Base-by-base conservation (phyloP, 2,888 invertebrate genomes). In the Uloborus plumipes region DNA sequence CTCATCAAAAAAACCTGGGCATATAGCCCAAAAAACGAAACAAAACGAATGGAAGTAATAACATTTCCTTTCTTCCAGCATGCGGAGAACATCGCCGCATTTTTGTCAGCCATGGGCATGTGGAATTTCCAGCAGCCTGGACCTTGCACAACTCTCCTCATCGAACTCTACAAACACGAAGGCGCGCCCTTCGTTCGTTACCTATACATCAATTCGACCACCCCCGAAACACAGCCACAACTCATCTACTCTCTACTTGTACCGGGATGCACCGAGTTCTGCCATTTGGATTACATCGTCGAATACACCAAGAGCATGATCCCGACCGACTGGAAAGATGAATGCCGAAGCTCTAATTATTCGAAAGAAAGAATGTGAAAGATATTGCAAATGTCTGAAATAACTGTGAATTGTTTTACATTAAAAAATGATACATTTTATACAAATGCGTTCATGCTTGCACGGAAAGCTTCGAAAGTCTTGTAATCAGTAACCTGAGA, bases 241-340 rank as follows among this genome's bases (percentile, higher is more conserved):
- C 22, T 53, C 14, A 20, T 69, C 13, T 31, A 61, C 22, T 13
- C 55, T 2, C 50, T 80, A 2, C 22, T 26, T 7, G 14, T 80
- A 0, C 67, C 70, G 15, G 79, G 73, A 47, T 80, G 79, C 26
- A 61, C 49, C 2, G 79, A 80, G 39, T 80, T 62, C 49, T 80
- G 79, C 18, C 73, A 73, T 0, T 22, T 80, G 3, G 51, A 69
- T 53, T 69, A 67, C 26, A 59, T 80, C 6, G 18, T 73, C 6
- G 67, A 73, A 9, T 62, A 26, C 16, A 61, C 67, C 15, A 67
- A 49, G 4, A 53, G 61, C 15, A 39, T 61, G 22, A 53, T 73
- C 7, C 72, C 73, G 7, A 53, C 55, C 16, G 49, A 80, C 9
- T 67, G 73, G 67, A 73, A 72, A 7, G 20, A 53, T 11, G 79